Evolutionary conservation across 2,797 vertebrate genomes (phyloP).

Genomic region (Etheostoma nigrum): DNA sequence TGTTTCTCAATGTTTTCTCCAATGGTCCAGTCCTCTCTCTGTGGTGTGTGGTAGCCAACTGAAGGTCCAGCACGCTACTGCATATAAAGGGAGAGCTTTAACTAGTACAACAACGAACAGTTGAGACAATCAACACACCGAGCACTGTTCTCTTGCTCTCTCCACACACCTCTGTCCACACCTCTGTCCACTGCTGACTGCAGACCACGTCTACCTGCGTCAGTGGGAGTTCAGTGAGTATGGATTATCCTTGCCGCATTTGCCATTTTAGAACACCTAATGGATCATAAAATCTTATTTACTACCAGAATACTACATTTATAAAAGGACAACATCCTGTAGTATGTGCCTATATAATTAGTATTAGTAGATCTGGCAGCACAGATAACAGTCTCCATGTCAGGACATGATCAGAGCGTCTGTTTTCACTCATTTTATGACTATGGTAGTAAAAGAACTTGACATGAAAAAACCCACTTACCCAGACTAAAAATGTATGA

Average conservation of each 20-base stretch:
- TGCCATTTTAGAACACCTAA: conserved; percentile 15
- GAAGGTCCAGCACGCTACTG: no score
- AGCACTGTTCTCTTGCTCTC: no score
- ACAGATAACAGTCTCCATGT: conserved; percentile 13
- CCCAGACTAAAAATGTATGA: neutral
- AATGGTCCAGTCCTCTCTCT: no score
- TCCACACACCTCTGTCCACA: no score
- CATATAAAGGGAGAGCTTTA: no score
- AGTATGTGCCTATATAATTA: neutral
- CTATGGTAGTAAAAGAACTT: neutral
- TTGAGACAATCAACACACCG: no score
- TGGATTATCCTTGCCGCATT: conserved; percentile 8
- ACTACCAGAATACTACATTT: neutral
- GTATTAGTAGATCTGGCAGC: neutral
- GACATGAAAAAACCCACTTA: conserved; percentile 8
- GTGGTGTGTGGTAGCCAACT: no score
- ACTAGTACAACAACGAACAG: no score
- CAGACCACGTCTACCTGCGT: no score
- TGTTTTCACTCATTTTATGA: conserved; percentile 29
- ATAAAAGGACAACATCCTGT: neutral
- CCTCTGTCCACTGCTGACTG: no score
- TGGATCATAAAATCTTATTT: conserved; percentile 9
- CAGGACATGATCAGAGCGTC: conserved; percentile 22
- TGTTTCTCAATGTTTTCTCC: no score
- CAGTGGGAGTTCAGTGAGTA: neutral